A percentile compares a stretch with the other conserved stretches of the same genome.
Conservation (phyloP, 2,113 vertebrate species). For the Prunella himalayana region DNA sequence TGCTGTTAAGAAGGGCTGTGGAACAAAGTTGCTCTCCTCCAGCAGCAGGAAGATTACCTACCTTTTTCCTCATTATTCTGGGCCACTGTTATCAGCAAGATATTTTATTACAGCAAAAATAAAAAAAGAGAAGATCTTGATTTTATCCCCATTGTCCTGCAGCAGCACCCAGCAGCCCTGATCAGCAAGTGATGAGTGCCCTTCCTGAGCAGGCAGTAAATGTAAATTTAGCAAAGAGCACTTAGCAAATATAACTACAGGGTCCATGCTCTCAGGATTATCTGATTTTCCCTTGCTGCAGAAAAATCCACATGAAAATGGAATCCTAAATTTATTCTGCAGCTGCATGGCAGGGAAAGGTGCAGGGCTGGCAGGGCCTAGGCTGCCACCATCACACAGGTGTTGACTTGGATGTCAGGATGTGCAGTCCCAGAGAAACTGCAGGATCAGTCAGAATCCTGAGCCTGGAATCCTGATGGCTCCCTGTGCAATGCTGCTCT, state of each 20-base stretch:
- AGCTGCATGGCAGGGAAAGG: not conserved
- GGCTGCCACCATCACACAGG: not conserved
- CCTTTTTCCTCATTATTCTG: not conserved
- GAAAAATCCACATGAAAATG: not conserved
- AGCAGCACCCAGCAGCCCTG: not conserved
- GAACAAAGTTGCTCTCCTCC: not conserved
- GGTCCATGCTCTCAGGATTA: not conserved
- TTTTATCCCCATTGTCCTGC: not conserved
- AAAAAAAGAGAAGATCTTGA: not conserved
- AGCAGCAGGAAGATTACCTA: not conserved
- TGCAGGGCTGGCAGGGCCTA: fast-evolving
- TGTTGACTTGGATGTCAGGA: not conserved
- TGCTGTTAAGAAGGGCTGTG: not conserved
- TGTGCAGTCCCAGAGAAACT: not conserved
- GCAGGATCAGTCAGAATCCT: not conserved
- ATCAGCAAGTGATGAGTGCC: not conserved
- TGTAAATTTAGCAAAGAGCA: not conserved
- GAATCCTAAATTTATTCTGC: not conserved
- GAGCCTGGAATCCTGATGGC: not conserved
- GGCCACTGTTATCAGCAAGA: not conserved
- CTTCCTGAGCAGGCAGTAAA: not conserved
- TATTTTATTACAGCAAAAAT: not conserved
- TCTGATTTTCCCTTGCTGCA: not conserved
- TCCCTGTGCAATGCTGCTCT: not conserved
- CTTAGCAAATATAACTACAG: conserved; percentile 13